These are phyloP conservation scores for Euleptes europaea DNA, from an alignment of 2,113 vertebrate genomes.

Conservation along the genomic window DNA sequence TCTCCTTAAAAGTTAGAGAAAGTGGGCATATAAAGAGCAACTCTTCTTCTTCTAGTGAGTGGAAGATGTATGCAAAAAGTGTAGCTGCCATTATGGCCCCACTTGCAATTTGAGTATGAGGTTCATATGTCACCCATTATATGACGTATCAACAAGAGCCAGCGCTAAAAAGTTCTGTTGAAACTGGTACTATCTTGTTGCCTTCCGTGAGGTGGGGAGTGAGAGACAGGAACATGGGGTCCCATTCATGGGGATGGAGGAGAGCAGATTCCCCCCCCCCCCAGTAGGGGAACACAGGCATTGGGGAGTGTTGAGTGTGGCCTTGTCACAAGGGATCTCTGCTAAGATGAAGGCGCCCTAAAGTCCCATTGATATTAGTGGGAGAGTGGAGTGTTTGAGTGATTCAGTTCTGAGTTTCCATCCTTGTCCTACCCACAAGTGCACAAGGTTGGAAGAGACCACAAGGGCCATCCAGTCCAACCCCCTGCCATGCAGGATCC, in stretches of 20 bases:
- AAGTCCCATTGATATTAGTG: too few relatives aligned
- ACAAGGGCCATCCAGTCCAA: too few relatives aligned
- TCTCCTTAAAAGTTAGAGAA: too few relatives aligned
- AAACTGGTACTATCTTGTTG: neutral
- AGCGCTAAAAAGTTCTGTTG: neutral
- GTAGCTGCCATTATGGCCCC: neutral
- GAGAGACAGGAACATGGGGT: neutral
- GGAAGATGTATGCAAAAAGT: too few relatives aligned
- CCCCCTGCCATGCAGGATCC: too few relatives aligned
- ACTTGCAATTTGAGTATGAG: neutral
- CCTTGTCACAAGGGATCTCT: neutral
- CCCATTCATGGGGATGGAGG: neutral
- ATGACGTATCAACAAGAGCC: neutral
- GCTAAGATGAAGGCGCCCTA: neutral
- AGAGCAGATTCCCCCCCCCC: accelerated
- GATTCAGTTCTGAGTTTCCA: neutral
- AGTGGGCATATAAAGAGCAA: too few relatives aligned
- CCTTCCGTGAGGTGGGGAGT: neutral
- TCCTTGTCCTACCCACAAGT: neutral
- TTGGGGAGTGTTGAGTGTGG: neutral
- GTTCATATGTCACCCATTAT: neutral
- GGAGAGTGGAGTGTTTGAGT: neutral
- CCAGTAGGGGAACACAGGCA: neutral
- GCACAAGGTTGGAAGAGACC: too few relatives aligned
- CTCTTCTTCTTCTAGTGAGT: too few relatives aligned